Base-by-base conservation (phyloP, 2,797 vertebrate species). In the Brotula barbata region DNA sequence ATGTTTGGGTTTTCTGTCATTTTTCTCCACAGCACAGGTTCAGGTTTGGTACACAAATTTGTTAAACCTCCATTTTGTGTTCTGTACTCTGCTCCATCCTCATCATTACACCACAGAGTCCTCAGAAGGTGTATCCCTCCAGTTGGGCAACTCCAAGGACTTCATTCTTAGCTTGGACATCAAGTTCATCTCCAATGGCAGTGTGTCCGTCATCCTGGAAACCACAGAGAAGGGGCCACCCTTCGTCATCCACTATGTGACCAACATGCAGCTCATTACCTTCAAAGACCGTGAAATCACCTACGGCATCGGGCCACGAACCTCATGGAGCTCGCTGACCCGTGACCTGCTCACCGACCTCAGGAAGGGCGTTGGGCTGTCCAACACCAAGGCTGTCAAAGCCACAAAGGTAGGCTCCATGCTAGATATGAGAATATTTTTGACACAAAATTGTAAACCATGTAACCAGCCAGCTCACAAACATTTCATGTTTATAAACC, bases 321-420 rank as follows among this genome's bases (percentile, higher is more conserved):
- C 87, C 2, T 0, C 64, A 19, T 99, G 97, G 97, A 95, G 92
- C 89, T 96, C 94, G 0, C 80, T 99, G 57, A 99, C 97, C 41
- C 90, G 97, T 1, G 97, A 99, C 85, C 92, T 99, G 42, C 83
- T 98, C 19, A 99, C 97, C 0, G 97, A 99, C 79, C 93, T 99
- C 10, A 93, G 94, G 68, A 99, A 99, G 66, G 97, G 97, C 1
- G 92, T 98, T 0, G 97, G 97, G 0, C 91, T 99, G 72, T 99
- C 97, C 10, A 97, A 95, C 91, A 99, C 97, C 0, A 99, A 99
- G 87, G 97, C 96, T 0, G 97, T 99, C 17, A 96, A 93, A 78
- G 94, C 94, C 37, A 99, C 97, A 22, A 98, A 95, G 88, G 89
- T 89, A 1, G 1, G 72, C 58, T 28, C 1, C 11, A 28, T 28